Base-by-base conservation (phyloP, 1,140 invertebrate species). In the Drosophila nannoptera region DNA sequence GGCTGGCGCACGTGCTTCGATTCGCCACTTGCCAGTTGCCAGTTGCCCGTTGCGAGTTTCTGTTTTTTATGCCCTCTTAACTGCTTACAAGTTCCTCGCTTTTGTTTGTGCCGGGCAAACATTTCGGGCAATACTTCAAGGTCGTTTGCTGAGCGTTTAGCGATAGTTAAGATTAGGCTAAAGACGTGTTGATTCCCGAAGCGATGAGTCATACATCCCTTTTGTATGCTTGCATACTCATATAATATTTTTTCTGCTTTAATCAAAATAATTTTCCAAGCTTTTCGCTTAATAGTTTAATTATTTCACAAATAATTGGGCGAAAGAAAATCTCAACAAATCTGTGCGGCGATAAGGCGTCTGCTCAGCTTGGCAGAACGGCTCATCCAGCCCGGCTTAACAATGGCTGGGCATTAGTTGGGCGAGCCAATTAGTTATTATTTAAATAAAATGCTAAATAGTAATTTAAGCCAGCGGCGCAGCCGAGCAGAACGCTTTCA, bases 361-460 rank as follows among this genome's bases (percentile, higher is more conserved):
- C 7, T 49, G n/a, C 7, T 8, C 2, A 49, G 31, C 16, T 45
- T 45, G 14, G 14, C 43, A 29, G 3, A 42, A 12, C 14, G 22
- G 4, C 7, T 45, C 7, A 14, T 45, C 11, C 11, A 12, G 32
- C 7, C 9, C 22, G 61, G 32, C 49, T 64, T 61, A 9, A 8
- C 22, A 16, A 12, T 12, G 46, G 31, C 59, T 62, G 7, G 54
- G 33, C 12, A 9, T 9, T 49, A 64, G 22, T 43, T 56, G 49
- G 52, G 22, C 32, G 22, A 48, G 64, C 80, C 68, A 82, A 84
- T 84, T 84, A 66, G 48, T 70, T 65, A 68, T 78, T 84, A 83
- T 82, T 82, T 84, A 78, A 84, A 82, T 82, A 82, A 78, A 75
- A 84, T 75, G 76, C 80, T 69, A 78, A 82, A 22, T 58, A 67